These are phyloP conservation scores for Phalacrocorax brasilianus DNA, from an alignment of 2,113 vertebrate species.

Conservation along the genomic window DNA sequence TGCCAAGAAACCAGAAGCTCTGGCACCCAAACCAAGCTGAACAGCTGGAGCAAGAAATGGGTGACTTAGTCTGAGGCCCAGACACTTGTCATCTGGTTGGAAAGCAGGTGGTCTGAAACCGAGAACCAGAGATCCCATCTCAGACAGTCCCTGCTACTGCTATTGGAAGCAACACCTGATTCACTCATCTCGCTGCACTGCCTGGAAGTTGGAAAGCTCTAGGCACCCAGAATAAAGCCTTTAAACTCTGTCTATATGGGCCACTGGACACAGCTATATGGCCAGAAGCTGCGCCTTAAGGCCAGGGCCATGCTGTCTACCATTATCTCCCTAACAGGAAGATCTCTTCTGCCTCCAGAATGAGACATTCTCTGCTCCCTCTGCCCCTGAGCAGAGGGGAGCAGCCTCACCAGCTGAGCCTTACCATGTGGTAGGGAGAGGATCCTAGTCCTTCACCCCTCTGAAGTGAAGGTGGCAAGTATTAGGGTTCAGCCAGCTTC, in stretches of 20 bases:
- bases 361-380: background rate
- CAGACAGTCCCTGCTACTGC: background rate
- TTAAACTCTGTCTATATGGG: constrained; percentile 7
- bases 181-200: background rate
- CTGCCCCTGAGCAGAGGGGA: background rate
- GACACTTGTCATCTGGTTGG: background rate
- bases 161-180: background rate
- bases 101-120: background rate
- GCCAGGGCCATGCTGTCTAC: background rate
- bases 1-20: background rate
- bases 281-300: background rate
- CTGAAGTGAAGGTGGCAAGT: constrained; percentile 2
- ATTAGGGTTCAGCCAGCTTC: constrained; percentile 31
- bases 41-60: constrained; percentile 1
- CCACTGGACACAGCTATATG: background rate
- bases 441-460: constrained; percentile 17
- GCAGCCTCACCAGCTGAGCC: background rate
- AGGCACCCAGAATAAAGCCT: constrained; percentile 51
- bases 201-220: constrained; percentile 33
- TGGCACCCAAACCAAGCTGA: constrained; percentile 20
- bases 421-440: background rate
- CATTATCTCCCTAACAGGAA: background rate
- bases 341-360: constrained; percentile 19
- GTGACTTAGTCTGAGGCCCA: constrained; percentile 10
- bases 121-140: background rate